Conservation (phyloP, 2,888 invertebrate species). For the Blera fallax region DNA sequence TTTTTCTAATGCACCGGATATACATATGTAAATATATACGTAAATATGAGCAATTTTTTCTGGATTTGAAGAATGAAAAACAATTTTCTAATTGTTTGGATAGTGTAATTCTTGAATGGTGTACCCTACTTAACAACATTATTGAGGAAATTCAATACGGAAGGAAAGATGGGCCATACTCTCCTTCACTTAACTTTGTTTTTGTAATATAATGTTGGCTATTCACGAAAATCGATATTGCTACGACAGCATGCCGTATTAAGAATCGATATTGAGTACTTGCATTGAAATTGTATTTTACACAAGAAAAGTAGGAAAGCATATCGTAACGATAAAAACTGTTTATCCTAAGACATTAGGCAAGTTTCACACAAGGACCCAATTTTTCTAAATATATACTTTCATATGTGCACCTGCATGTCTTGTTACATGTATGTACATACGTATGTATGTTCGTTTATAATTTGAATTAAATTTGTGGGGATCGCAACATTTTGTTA, state of each 20-base stretch:
- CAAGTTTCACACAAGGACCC: not conserved
- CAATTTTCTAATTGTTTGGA: not conserved
- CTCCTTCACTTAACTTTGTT: not conserved
- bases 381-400: too few relatives aligned
- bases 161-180: not conserved
- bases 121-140: not conserved
- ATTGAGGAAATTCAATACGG: not conserved
- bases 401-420: too few relatives aligned
- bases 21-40: not conserved
- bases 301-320: not conserved
- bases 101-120: not conserved
- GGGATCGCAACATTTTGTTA: too few relatives aligned
- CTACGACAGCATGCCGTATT: not conserved
- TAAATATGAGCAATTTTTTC: not conserved
- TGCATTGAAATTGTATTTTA: not conserved
- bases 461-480: too few relatives aligned
- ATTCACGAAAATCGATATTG: slow-evolving; percentile 19
- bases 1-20: not conserved
- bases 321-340: not conserved
- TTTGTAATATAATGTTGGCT: not conserved
- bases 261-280: slow-evolving; percentile 18
- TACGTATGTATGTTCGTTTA: too few relatives aligned
- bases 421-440: too few relatives aligned
- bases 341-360: not conserved
- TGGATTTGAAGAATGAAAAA: not conserved